Percentiles rank a stretch among this genome's conserved stretches.
Conservation (phyloP, 2,888 invertebrate species). For the Ornithoptera alexandrae region DNA sequence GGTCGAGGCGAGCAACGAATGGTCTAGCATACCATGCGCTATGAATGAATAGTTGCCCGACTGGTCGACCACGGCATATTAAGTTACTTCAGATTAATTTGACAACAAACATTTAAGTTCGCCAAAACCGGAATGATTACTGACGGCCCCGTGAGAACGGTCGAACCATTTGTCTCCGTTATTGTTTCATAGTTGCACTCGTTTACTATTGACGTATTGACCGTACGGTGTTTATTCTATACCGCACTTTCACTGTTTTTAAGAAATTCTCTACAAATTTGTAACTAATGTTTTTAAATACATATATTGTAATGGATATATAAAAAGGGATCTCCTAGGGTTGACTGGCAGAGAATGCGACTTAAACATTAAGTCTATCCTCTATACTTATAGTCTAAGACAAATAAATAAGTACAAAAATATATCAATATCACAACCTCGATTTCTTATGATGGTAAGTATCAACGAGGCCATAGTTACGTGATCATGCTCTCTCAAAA, state of each 20-base stretch:
- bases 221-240: background rate
- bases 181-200: constrained; percentile 50
- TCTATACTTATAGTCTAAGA: too few relatives aligned
- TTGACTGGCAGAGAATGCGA: too few relatives aligned
- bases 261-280: background rate
- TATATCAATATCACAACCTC: too few relatives aligned
- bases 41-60: constrained; percentile 77
- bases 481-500: too few relatives aligned
- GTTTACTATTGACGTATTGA: constrained; percentile 32
- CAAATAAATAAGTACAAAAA: too few relatives aligned
- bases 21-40: constrained; percentile 75
- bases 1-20: constrained; percentile 70
- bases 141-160: constrained; percentile 74
- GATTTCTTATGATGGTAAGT: too few relatives aligned
- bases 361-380: too few relatives aligned
- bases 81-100: constrained; percentile 76
- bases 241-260: background rate
- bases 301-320: too few relatives aligned
- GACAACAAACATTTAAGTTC: constrained; percentile 77
- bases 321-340: too few relatives aligned
- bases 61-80: constrained; percentile 71
- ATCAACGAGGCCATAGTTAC: too few relatives aligned
- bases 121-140: constrained; percentile 72
- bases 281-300: background rate
- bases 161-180: constrained; percentile 63